Percentiles rank a stretch among this genome's conserved stretches.
Evolutionary conservation across 2,888 invertebrate species (phyloP).

Genomic region (Alloscopus bannaensis): DNA sequence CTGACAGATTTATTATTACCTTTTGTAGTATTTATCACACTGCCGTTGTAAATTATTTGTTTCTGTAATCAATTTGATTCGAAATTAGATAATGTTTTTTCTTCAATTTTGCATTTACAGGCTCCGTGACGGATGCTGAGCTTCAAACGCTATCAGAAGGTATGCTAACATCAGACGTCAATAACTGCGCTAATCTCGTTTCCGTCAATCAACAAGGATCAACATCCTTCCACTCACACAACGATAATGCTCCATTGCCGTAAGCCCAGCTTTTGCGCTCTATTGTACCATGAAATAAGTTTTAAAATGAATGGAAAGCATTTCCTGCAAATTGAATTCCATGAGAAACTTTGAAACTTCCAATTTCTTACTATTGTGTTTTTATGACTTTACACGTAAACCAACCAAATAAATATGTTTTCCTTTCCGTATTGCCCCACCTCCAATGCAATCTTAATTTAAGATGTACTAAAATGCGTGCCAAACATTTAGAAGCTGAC

Average conservation of each 20-base stretch:
- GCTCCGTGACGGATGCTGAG: conserved; percentile 80
- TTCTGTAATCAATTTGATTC: not conserved
- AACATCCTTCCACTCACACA: conserved; percentile 82
- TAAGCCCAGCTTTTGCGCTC: too few relatives aligned
- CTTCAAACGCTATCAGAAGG: conserved; percentile 83
- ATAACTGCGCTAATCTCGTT: conserved; percentile 83
- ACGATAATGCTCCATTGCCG: conserved; percentile 86
- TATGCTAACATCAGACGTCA: conserved; percentile 82
- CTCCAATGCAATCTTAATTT: too few relatives aligned
- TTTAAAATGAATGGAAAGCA: too few relatives aligned
- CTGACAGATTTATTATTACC: too few relatives aligned
- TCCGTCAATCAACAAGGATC: conserved; percentile 85
- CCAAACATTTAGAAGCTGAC: too few relatives aligned
- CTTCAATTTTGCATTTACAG: not conserved
- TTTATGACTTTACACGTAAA: not conserved
- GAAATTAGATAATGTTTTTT: not conserved
- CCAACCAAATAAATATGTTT: too few relatives aligned
- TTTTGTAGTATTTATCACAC: too few relatives aligned
- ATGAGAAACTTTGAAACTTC: conserved; percentile 6
- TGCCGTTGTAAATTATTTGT: too few relatives aligned
- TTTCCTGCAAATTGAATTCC: too few relatives aligned
- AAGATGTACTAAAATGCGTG: too few relatives aligned
- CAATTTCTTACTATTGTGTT: not conserved
- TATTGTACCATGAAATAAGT: too few relatives aligned
- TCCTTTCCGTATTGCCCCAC: too few relatives aligned